Base-by-base conservation (phyloP, 2,797 vertebrate genomes). In the Microchirus variegatus region DNA sequence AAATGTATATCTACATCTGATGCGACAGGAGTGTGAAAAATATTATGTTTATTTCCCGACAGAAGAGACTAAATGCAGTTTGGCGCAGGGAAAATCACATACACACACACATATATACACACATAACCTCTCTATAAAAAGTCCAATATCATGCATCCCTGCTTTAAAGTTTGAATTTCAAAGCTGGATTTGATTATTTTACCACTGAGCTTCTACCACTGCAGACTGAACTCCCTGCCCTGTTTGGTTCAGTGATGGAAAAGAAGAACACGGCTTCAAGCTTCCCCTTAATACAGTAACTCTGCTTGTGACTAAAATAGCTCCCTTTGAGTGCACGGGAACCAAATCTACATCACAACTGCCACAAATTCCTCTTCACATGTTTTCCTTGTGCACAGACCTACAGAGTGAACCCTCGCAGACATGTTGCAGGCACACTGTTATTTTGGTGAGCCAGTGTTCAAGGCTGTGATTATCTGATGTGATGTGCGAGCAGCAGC, bases 211-310 rank as follows among this genome's bases (percentile, higher is more conserved):
- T 8, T 3, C 7, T 31, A 31, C 31, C 31, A 31, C 31, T 31
- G 31, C 31, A 31, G 31, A 31, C 31, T 64, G 22, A 11, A 48
- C 5, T 16, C 17, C 26, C 9, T 18, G 59, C 11, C 59, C 54
- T 51, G 19, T 69, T 37, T 60, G 54, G 53, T 53, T 71, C 43
- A 59, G 52, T 37, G 62, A 40, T 15, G 54, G 57, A 80, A 81
- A 82, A 78, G 60, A 71, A 79, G 67, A 85, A 87, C 52, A 5
- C 9, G 54, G 54, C 26, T 50, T 66, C 40, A 14, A 59, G 73
- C 66, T 87, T 90, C 84, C 81, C 51, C 54, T 75, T 78, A 48
- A 74, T 42, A 56, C 58, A 63, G 41, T 13, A 48, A 15, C 47
- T 54, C 38, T 63, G 48, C 14, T 17, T 15, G 15, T 2, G 12